Percentiles rank a stretch among this genome's conserved stretches.
Conservation (phyloP, 2,888 invertebrate species). For the Paralinhomoeus sp. region DNA sequence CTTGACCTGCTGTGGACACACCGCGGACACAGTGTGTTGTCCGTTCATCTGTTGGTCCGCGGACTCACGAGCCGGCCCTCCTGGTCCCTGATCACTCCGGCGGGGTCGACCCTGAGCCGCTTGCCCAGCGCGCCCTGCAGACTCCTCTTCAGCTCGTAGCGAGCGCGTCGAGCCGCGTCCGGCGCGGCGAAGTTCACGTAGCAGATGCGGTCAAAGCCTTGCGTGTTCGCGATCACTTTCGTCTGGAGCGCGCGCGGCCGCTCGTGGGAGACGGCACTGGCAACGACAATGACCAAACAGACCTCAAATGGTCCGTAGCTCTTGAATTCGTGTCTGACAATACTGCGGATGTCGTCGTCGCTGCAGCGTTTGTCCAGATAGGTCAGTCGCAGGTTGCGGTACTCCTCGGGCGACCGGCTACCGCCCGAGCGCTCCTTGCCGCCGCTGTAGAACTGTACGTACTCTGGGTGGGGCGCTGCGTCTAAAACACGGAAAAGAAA, state of each 20-base stretch:
- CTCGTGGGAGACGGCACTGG: background rate
- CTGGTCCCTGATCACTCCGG: slow-evolving; percentile 22
- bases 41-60: background rate
- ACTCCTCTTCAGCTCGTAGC: background rate
- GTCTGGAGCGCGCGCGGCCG: background rate
- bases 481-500: too few species aligned
- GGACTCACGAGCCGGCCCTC: slow-evolving; percentile 15
- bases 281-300: background rate
- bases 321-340: slow-evolving; percentile 15
- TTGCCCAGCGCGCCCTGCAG: background rate
- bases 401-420: slow-evolving; percentile 22
- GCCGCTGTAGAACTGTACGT: too few species aligned
- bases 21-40: too few species aligned
- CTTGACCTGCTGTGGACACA: too few species aligned
- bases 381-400: slow-evolving; percentile 20
- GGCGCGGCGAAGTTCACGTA: slow-evolving; percentile 21
- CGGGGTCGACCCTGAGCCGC: slow-evolving; percentile 18
- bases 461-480: too few species aligned
- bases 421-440: too few species aligned
- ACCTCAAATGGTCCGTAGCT: slow-evolving; percentile 7
- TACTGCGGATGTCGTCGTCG: slow-evolving; percentile 16
- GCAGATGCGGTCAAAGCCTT: slow-evolving; percentile 18
- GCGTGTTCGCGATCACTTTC: too few species aligned
- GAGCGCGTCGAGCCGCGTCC: slow-evolving; percentile 13
- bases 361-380: slow-evolving; percentile 14